phyloP scores from a whole-genome alignment of 1,140 invertebrate species.

The Drosophila insularis region DNA sequence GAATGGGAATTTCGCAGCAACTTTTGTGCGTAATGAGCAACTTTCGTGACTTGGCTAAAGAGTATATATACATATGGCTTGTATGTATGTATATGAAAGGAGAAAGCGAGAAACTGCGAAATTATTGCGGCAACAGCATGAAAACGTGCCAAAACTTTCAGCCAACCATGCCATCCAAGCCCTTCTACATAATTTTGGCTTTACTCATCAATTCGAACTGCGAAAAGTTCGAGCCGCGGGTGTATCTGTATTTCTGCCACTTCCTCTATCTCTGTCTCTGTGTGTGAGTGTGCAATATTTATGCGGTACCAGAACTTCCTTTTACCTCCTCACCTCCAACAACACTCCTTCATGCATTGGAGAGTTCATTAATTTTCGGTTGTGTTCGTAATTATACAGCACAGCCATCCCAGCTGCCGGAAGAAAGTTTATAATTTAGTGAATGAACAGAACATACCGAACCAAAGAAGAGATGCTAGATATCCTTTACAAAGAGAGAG shows the following conservation, averaged over 20 bases:
- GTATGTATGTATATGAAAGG: neutral
- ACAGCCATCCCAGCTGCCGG: conserved; percentile 19
- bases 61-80: neutral
- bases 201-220: conserved; percentile 58
- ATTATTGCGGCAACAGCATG: conserved; percentile 51
- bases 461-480: conserved; percentile 16
- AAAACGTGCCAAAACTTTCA: conserved; percentile 49
- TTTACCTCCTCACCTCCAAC: neutral
- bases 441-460: conserved; percentile 3
- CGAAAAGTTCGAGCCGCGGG: conserved; percentile 24
- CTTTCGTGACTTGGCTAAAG: conserved; percentile 27
- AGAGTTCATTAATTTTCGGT: conserved; percentile 65
- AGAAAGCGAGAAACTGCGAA: conserved; percentile 17
- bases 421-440: conserved; percentile 33
- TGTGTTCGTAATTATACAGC: conserved; percentile 52
- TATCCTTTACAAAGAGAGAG: neutral
- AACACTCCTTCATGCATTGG: conserved; percentile 11
- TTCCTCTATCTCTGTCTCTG: neutral
- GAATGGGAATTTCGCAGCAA: conserved; percentile 39
- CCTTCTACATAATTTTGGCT: conserved; percentile 2
- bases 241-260: conserved; percentile 1
- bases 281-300: conserved; percentile 47
- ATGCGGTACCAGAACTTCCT: conserved; percentile 24
- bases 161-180: neutral
- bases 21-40: conserved; percentile 59